A percentile compares a stretch with the other conserved stretches of the same genome.
Evolutionary conservation across 2,797 vertebrate genomes (phyloP).

Genomic region (Somateria mollissima): DNA sequence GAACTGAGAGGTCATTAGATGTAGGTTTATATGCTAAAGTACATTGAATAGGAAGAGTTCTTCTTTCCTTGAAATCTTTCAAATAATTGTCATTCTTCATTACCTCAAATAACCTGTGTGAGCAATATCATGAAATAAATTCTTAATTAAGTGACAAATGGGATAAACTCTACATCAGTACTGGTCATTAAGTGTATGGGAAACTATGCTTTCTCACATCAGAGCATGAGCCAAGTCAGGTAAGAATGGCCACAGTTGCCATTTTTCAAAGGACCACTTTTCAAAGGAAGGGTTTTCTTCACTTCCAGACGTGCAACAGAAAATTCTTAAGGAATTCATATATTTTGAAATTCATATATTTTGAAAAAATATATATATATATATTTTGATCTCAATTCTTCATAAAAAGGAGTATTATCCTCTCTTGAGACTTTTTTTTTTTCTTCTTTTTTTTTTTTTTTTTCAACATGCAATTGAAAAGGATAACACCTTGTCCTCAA

Average conservation of each 20-base stretch:
- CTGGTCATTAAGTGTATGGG: neutral
- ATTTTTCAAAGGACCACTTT: no score
- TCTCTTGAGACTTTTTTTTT: neutral
- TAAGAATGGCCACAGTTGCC: neutral
- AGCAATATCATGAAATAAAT: neutral
- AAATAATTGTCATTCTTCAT: neutral
- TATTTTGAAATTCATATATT: neutral
- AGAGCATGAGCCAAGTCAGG: fast-evolving
- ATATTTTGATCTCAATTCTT: neutral
- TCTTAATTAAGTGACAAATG: neutral
- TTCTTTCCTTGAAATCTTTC: neutral
- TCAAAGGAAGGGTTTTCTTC: neutral
- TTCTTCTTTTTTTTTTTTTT: neutral
- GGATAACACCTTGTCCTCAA: neutral
- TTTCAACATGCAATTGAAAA: neutral
- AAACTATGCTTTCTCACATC: neutral
- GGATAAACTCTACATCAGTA: neutral
- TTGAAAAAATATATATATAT: no score
- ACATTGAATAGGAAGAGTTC: neutral
- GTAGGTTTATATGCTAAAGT: neutral
- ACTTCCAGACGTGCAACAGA: neutral
- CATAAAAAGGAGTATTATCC: neutral
- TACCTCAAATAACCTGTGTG: neutral
- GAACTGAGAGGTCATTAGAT: neutral
- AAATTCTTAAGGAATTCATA: neutral